Conservation (phyloP, 2,113 vertebrate genomes). For the Eubucco bourcierii region DNA sequence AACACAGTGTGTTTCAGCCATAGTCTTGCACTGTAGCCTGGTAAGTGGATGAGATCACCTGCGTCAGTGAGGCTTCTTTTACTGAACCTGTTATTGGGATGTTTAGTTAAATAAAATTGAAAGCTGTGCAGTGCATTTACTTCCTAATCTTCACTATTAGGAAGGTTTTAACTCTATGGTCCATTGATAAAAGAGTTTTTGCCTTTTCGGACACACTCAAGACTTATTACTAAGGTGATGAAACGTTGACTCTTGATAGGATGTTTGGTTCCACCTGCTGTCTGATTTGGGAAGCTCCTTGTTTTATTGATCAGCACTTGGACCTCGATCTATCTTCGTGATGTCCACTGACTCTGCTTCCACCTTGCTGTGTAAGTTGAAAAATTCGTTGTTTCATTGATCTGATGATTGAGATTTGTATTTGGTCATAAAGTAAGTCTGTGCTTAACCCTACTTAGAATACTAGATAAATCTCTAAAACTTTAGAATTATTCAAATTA, state of each 20-base stretch:
- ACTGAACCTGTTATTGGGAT: neutral
- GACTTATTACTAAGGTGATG: neutral
- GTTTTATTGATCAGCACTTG: neutral
- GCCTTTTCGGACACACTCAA: neutral
- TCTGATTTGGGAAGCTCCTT: neutral
- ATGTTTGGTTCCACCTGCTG: conserved; percentile 15
- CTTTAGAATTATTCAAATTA: neutral
- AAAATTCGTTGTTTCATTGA: neutral
- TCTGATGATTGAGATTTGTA: neutral
- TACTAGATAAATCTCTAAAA: neutral
- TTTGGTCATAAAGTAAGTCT: neutral
- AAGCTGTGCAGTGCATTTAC: neutral
- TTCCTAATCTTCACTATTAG: neutral
- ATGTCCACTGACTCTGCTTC: neutral
- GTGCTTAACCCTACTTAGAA: neutral
- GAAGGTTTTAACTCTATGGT: neutral
- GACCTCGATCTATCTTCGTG: neutral
- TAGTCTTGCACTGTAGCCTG: neutral
- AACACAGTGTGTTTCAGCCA: neutral
- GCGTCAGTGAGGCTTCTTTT: neutral
- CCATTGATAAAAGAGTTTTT: neutral
- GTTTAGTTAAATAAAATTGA: neutral
- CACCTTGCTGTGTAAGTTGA: neutral
- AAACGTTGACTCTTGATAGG: neutral
- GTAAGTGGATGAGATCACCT: neutral